A percentile compares a stretch with the other conserved stretches of the same genome.
Conservation (phyloP, 2,113 vertebrate species). For the Geococcyx californianus region DNA sequence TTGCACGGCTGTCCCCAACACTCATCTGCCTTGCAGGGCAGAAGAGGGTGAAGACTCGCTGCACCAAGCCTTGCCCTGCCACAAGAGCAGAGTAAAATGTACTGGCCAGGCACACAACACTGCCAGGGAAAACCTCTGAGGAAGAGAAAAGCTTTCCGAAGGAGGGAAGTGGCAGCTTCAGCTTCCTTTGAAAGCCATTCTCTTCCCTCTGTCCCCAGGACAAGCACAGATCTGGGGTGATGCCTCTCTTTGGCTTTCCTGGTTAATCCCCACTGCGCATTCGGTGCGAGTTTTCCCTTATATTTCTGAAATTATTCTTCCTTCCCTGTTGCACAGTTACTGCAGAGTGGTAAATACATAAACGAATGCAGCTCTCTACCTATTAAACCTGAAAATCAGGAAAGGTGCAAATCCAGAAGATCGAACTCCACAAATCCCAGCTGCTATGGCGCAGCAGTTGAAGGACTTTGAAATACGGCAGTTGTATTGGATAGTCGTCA, state of each 20-base stretch:
- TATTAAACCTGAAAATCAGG: background rate
- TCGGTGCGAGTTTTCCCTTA: background rate
- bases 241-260: background rate
- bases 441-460: background rate
- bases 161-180: background rate
- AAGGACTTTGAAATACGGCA: background rate
- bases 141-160: background rate
- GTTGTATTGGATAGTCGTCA: background rate
- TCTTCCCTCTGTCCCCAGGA: background rate
- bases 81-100: background rate
- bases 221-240: background rate
- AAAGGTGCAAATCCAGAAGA: background rate
- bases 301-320: background rate
- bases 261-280: background rate
- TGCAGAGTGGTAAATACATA: background rate
- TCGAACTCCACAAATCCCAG: background rate
- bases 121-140: background rate
- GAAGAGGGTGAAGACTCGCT: background rate
- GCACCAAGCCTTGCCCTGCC: background rate
- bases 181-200: background rate
- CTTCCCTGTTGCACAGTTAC: background rate
- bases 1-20: fast-evolving
- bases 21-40: background rate
- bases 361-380: background rate
- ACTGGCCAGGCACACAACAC: background rate